A percentile compares a stretch with the other conserved stretches of the same genome.
phyloP scores from a whole-genome alignment of 1,140 invertebrate genomes.

The Rhynchophorus ferrugineus region DNA sequence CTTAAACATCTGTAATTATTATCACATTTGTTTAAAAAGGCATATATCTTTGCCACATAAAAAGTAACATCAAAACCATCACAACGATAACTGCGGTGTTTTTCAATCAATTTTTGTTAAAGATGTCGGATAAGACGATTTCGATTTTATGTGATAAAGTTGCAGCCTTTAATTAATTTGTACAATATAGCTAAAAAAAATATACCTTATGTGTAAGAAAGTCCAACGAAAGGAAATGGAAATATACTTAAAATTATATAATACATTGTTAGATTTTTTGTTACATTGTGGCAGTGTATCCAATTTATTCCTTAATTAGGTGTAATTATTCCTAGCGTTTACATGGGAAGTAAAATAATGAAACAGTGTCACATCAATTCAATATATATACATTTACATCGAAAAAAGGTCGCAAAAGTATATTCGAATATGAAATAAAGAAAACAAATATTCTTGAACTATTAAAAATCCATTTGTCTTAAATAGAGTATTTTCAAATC shows the following conservation, averaged over 20 bases:
- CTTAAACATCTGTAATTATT: slow-evolving; percentile 8
- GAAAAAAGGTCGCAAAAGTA: too few relatives aligned
- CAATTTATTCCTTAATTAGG: neutral
- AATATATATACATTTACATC: too few relatives aligned
- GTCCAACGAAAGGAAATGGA: slow-evolving; percentile 11
- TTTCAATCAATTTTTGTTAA: too few relatives aligned
- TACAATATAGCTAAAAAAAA: slow-evolving; percentile 18
- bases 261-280: slow-evolving; percentile 15
- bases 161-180: slow-evolving; percentile 19
- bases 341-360: neutral
- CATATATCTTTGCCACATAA: slow-evolving; percentile 9
- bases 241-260: slow-evolving; percentile 21
- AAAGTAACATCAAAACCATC: neutral
- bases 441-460: too few relatives aligned
- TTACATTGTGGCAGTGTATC: slow-evolving; percentile 7
- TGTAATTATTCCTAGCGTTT: neutral
- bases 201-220: slow-evolving; percentile 15
- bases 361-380: neutral
- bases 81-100: neutral
- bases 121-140: too few relatives aligned
- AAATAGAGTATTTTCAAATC: too few relatives aligned
- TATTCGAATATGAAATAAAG: too few relatives aligned
- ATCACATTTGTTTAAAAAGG: slow-evolving; percentile 11
- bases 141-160: slow-evolving; percentile 20
- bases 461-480: too few relatives aligned